Conservation (phyloP, 2,888 invertebrate species). For the Acrobasis consociella region DNA sequence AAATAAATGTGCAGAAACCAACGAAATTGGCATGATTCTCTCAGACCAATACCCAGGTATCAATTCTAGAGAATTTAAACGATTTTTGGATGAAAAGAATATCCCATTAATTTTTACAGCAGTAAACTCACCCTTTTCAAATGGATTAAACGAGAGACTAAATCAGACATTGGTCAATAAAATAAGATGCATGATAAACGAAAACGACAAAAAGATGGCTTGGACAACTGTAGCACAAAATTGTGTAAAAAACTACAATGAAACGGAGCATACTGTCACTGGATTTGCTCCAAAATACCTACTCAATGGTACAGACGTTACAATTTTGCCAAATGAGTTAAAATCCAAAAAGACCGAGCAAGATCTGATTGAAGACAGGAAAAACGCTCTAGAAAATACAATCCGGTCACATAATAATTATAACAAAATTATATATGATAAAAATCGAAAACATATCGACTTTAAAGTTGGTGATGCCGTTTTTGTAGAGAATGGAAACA, state of each 20-base stretch:
- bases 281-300: slow-evolving; percentile 41
- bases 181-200: slow-evolving; percentile 38
- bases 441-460: too few species aligned
- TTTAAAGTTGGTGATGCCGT: too few species aligned
- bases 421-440: too few species aligned
- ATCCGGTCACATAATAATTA: too few species aligned
- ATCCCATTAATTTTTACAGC: slow-evolving; percentile 45
- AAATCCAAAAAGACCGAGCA: slow-evolving; percentile 28
- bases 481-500: too few species aligned
- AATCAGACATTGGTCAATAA: slow-evolving; percentile 33
- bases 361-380: background rate
- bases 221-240: slow-evolving; percentile 26
- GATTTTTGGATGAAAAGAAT: slow-evolving; percentile 28
- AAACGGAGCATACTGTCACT: slow-evolving; percentile 43
- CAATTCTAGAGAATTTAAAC: slow-evolving; percentile 37
- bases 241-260: slow-evolving; percentile 30
- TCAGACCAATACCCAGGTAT: slow-evolving; percentile 43
- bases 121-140: slow-evolving; percentile 26
- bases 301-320: slow-evolving; percentile 37
- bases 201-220: slow-evolving; percentile 19
- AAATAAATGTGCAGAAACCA: slow-evolving; percentile 22
- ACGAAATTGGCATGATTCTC: slow-evolving; percentile 32
- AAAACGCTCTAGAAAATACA: too few species aligned
- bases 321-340: slow-evolving; percentile 37
- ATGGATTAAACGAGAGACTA: too few species aligned